Evolutionary conservation across 1,140 invertebrate species (phyloP).

Genomic region (Drosophila nikananu): DNA sequence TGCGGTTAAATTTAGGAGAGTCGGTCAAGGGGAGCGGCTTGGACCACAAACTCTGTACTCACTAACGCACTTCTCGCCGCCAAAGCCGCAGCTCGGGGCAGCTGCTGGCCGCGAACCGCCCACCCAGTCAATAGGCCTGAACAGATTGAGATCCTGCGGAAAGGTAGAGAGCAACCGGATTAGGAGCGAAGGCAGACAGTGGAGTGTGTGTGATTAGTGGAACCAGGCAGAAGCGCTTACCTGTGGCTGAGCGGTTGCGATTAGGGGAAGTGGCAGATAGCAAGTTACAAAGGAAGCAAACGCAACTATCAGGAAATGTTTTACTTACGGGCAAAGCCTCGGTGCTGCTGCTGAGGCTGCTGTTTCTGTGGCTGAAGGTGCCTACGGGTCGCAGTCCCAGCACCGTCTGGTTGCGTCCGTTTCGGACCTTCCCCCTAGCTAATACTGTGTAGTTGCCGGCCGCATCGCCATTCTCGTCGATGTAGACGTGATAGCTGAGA

Average conservation of each 20-base stretch:
- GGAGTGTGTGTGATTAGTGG: conserved; percentile 3
- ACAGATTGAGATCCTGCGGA: conserved; percentile 89
- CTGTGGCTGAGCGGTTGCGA: conserved; percentile 55
- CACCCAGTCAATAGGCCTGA: conserved; percentile 91
- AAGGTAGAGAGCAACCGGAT: conserved; percentile 9
- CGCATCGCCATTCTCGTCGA: conserved; percentile 97
- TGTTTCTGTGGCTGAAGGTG: conserved; percentile 87
- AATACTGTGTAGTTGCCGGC: conserved; percentile 98
- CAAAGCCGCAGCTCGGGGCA: conserved; percentile 96
- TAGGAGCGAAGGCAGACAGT: neutral
- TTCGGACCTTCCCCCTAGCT: conserved; percentile 85
- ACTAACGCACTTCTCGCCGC: conserved; percentile 95
- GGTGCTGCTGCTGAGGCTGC: conserved; percentile 82
- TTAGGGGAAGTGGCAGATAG: conserved; percentile 22
- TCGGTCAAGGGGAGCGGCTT: neutral
- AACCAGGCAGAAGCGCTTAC: conserved; percentile 57
- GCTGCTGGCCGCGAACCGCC: conserved; percentile 92
- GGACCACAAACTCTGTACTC: conserved; percentile 85
- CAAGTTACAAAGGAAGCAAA: conserved; percentile 27
- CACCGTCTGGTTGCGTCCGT: conserved; percentile 82
- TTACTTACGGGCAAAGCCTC: conserved; percentile 87
- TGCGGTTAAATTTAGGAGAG: conserved; percentile 77
- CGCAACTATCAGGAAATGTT: neutral
- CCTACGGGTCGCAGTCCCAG: conserved; percentile 92
- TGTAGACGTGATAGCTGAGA: conserved; percentile 93